Evolutionary conservation across 1,140 invertebrate genomes (phyloP).

Genomic region (Drosophila nikananu): DNA sequence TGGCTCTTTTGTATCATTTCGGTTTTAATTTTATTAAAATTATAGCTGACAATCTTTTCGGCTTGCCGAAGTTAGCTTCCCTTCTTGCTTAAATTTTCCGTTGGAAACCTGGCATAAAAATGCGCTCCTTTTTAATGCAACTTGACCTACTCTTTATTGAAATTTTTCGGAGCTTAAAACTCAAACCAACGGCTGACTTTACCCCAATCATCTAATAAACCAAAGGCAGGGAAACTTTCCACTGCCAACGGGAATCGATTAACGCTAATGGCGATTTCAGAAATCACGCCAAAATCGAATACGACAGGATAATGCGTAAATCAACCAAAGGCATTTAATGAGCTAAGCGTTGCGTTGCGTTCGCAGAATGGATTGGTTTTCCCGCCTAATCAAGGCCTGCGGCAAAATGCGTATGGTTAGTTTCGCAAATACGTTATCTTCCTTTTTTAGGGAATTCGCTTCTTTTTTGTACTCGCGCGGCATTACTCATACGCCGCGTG

Average conservation of each 20-base stretch:
- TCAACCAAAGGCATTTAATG: conserved; percentile 38
- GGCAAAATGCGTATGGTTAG: conserved; percentile 25
- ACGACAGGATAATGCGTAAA: conserved; percentile 15
- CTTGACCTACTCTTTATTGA: too few species aligned
- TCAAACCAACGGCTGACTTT: neutral
- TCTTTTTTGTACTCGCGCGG: conserved; percentile 5
- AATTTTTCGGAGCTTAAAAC: neutral
- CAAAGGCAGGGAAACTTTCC: neutral
- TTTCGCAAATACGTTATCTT: conserved; percentile 24
- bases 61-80: too few species aligned
- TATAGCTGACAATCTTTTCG: too few species aligned
- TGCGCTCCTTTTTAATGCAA: too few species aligned
- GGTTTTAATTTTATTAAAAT: too few species aligned
- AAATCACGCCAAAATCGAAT: conserved; percentile 6
- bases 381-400: conserved; percentile 33
- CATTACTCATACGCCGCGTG: conserved; percentile 56
- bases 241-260: neutral
- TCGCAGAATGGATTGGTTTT: conserved; percentile 2
- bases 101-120: too few species aligned
- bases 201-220: neutral
- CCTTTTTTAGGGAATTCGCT: neutral
- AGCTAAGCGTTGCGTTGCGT: conserved; percentile 22
- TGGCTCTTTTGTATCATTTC: too few species aligned
- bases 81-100: too few species aligned
- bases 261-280: neutral